Conservation (phyloP, 2,113 vertebrate genomes). For the Notothenia coriiceps region DNA sequence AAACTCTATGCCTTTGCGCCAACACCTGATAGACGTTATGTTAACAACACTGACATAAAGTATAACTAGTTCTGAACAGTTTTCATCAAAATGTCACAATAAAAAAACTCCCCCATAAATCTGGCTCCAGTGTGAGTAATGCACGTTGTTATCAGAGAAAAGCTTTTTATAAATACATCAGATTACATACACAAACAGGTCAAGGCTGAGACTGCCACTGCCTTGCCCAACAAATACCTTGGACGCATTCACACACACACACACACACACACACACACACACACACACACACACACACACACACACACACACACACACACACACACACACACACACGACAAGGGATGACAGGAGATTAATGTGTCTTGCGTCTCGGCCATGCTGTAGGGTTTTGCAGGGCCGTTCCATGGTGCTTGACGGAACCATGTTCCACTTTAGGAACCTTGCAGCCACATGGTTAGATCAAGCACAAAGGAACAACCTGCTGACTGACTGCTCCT, state of each 20-base stretch:
- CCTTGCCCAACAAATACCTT: conserved; percentile 54
- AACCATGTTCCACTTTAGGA: conserved; percentile 99
- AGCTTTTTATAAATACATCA: conserved; percentile 48
- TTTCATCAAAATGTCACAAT: conserved; percentile 51
- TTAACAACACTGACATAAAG: conserved; percentile 20
- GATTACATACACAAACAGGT: conserved; percentile 52
- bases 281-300: too few relatives aligned
- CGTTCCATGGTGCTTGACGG: conserved; percentile 99
- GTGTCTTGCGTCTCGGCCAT: conserved; percentile 90
- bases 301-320: conserved; percentile 25
- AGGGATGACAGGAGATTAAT: conserved; percentile 53
- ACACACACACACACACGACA: conserved; percentile 20
- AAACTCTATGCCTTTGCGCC: conserved; percentile 27
- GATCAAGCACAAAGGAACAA: conserved; percentile 99
- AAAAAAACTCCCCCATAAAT: conserved; percentile 48
- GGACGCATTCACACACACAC: not conserved
- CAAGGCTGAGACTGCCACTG: conserved; percentile 48
- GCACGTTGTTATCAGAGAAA: conserved; percentile 26
- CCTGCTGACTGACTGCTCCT: conserved; percentile 97
- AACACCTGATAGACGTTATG: not conserved
- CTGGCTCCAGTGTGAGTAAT: conserved; percentile 40
- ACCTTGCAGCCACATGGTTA: conserved; percentile 99
- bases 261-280: too few relatives aligned
- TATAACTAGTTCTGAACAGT: conserved; percentile 19
- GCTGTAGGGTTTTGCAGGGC: conserved; percentile 97